Conservation (phyloP, 2,113 vertebrate genomes). For the Silurus glanis region DNA sequence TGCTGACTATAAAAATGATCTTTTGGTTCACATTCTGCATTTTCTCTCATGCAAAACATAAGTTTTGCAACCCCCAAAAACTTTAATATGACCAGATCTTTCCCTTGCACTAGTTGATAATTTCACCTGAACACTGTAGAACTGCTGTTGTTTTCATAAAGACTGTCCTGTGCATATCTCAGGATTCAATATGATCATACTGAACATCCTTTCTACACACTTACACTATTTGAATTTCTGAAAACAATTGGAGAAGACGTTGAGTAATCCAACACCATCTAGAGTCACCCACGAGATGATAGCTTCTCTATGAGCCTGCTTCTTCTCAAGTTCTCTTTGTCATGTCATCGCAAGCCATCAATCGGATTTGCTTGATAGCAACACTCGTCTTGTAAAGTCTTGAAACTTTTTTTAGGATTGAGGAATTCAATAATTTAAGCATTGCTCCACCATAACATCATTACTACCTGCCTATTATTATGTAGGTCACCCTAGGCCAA, state of each 20-base stretch:
- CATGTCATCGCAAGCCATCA: neutral
- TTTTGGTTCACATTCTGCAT: neutral
- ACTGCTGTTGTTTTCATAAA: neutral
- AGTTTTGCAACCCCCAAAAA: neutral
- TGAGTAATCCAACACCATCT: neutral
- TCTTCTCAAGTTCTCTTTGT: neutral
- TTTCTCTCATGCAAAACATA: neutral
- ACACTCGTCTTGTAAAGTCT: neutral
- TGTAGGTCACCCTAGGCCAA: too few species aligned
- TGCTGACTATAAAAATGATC: neutral
- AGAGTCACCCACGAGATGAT: neutral
- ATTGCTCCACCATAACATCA: neutral
- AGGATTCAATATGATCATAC: neutral
- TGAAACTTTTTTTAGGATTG: neutral
- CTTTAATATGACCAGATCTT: neutral
- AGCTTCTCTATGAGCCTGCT: neutral
- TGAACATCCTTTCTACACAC: neutral
- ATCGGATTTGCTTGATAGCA: neutral
- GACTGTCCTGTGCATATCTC: neutral
- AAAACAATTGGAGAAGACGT: neutral
- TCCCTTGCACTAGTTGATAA: neutral
- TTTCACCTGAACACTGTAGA: neutral
- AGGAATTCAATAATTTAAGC: constrained; percentile 34
- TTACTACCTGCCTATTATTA: too few species aligned
- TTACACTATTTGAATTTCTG: neutral